Evolutionary conservation across 2,888 invertebrate species (phyloP).

Genomic region (Perizoma affinitatum): DNA sequence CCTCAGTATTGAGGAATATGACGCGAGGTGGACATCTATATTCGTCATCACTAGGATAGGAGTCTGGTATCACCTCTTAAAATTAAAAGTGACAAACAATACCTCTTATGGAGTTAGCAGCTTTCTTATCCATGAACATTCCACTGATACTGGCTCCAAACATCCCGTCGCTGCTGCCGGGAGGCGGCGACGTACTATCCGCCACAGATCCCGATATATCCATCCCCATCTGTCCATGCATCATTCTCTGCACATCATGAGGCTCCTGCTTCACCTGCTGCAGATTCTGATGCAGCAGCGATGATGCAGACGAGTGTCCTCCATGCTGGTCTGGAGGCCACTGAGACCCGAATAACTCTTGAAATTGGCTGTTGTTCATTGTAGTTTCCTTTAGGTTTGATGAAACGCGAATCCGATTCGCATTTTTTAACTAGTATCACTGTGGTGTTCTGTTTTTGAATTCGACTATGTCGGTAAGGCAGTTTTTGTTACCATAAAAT

Average conservation of each 20-base stretch:
- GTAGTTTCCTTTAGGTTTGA: slow-evolving; percentile 24
- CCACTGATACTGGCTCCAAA: slow-evolving; percentile 73
- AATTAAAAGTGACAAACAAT: neutral
- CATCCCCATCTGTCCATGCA: slow-evolving; percentile 74
- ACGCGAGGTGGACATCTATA: too few species aligned
- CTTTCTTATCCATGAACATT: slow-evolving; percentile 85
- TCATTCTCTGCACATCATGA: slow-evolving; percentile 56
- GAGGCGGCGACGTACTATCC: slow-evolving; percentile 86
- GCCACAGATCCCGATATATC: slow-evolving; percentile 76
- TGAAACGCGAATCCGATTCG: slow-evolving; percentile 72
- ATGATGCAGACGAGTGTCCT: slow-evolving; percentile 75
- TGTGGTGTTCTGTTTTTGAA: slow-evolving; percentile 48
- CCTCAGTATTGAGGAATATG: too few species aligned
- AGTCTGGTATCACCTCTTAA: neutral
- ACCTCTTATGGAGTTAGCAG: slow-evolving; percentile 88
- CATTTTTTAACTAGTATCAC: slow-evolving; percentile 73
- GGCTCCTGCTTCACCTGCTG: slow-evolving; percentile 74
- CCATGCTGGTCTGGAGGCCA: slow-evolving; percentile 82
- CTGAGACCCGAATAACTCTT: slow-evolving; percentile 78
- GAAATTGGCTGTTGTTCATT: slow-evolving; percentile 79
- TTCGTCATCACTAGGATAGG: too few species aligned
- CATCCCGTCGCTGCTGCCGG: slow-evolving; percentile 75
- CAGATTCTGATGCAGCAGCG: slow-evolving; percentile 64
- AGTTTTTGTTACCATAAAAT: slow-evolving; percentile 65
- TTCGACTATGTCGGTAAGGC: slow-evolving; percentile 81